phyloP scores from a whole-genome alignment of 1,140 invertebrate species.

The Caenorhabditis remanei region DNA sequence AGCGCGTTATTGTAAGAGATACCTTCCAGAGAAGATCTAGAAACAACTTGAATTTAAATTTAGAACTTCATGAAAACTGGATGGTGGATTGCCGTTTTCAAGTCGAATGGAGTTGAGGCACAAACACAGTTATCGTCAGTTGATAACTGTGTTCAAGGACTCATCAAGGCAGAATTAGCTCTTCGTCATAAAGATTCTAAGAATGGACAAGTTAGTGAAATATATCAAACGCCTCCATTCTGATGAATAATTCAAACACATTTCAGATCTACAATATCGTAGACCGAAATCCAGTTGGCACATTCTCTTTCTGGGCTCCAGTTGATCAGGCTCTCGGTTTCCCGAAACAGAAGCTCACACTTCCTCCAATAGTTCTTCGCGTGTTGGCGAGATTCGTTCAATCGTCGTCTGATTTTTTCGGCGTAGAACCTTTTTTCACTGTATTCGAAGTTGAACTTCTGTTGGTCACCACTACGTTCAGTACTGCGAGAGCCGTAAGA shows the following conservation, averaged over 20 bases:
- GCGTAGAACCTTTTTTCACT: not conserved
- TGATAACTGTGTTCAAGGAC: constrained; percentile 14
- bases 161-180: not conserved
- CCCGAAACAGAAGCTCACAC: not conserved
- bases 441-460: constrained; percentile 2
- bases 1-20: not conserved
- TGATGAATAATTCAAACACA: not conserved
- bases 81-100: not conserved
- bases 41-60: not conserved
- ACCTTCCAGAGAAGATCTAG: too few relatives aligned
- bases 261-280: constrained; percentile 38
- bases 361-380: not conserved
- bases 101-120: not conserved
- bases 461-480: not conserved
- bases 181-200: not conserved
- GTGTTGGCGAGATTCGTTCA: not conserved
- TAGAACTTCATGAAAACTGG: constrained; percentile 21
- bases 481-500: not conserved
- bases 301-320: constrained; percentile 18
- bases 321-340: not conserved
- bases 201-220: not conserved
- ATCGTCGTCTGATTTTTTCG: not conserved
- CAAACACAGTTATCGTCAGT: constrained; percentile 9
- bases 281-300: not conserved
- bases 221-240: too few relatives aligned